phyloP scores from a whole-genome alignment of 2,797 vertebrate genomes.

The Onychomys leucogaster region DNA sequence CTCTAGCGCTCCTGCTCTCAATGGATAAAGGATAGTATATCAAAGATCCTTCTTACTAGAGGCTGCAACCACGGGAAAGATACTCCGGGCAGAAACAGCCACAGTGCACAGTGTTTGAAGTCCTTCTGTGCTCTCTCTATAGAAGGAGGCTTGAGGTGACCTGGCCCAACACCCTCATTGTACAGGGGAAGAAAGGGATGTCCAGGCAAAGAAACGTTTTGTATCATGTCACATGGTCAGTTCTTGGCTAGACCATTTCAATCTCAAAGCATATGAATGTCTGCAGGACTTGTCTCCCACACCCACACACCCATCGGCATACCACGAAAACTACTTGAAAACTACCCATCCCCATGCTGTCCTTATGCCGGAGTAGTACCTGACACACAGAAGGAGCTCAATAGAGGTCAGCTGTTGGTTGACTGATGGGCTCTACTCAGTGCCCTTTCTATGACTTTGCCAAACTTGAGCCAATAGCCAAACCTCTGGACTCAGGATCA shows the following conservation, averaged over 20 bases:
- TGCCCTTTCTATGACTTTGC: neutral
- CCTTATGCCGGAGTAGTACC: neutral
- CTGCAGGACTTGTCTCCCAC: neutral
- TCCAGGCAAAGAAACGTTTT: neutral
- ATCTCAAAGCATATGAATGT: too few relatives aligned
- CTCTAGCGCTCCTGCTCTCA: neutral
- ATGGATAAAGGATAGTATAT: neutral
- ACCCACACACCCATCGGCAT: neutral
- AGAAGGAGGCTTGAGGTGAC: neutral
- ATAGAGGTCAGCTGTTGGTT: too few relatives aligned
- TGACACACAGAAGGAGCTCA: neutral
- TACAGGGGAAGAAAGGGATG: neutral
- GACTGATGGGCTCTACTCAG: neutral
- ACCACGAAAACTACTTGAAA: neutral
- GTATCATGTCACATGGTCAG: neutral
- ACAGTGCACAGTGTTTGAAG: accelerated
- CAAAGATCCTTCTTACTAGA: neutral
- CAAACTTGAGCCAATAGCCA: neutral
- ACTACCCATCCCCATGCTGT: too few relatives aligned
- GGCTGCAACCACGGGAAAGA: neutral
- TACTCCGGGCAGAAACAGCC: neutral
- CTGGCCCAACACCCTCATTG: neutral
- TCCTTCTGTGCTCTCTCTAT: neutral
- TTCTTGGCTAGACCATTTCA: neutral
- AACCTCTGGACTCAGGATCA: neutral